These are phyloP conservation scores for Tringa solitaria DNA, from an alignment of 2,113 vertebrate species.

Conservation along the genomic window DNA sequence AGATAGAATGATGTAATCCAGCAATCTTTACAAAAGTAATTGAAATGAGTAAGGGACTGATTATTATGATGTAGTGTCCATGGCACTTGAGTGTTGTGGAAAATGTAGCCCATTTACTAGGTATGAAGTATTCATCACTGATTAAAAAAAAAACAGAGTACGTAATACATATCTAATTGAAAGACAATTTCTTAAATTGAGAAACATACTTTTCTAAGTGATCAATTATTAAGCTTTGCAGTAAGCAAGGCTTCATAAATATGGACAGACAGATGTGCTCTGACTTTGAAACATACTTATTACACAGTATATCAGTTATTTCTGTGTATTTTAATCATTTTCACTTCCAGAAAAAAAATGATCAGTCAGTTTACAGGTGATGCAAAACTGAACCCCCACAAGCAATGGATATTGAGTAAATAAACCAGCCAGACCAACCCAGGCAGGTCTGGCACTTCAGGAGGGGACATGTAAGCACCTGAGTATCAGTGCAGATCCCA, in stretches of 20 bases:
- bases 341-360: background rate
- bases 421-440: background rate
- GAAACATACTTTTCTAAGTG: background rate
- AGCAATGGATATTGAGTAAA: background rate
- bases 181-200: background rate
- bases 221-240: background rate
- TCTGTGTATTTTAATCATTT: background rate
- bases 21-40: background rate
- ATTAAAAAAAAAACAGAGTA: background rate
- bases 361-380: background rate
- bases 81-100: background rate
- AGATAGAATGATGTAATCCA: background rate
- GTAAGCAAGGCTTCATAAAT: background rate
- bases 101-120: background rate
- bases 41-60: background rate
- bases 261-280: background rate
- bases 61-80: background rate
- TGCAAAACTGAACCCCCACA: background rate
- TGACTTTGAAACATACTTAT: background rate
- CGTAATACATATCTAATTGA: background rate
- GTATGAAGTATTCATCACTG: background rate
- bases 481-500: background rate
- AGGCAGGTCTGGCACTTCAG: background rate
- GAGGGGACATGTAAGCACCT: rapidly evolving
- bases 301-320: background rate